phyloP scores from a whole-genome alignment of 2,113 vertebrate genomes.

The Tylochromis polylepis region DNA sequence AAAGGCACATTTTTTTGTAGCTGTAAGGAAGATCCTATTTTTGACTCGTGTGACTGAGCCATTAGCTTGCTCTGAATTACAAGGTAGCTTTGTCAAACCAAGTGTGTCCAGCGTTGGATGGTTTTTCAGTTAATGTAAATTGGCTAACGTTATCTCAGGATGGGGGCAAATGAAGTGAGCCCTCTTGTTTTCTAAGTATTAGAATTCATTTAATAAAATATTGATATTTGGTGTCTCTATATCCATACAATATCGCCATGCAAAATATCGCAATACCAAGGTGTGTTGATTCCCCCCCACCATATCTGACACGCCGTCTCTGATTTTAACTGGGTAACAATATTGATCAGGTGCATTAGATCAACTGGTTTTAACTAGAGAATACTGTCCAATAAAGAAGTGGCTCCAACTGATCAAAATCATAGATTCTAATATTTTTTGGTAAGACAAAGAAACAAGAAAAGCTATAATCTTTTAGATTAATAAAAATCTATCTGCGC shows the following conservation, averaged over 20 bases:
- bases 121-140: not conserved
- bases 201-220: not conserved
- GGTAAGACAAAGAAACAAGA: not conserved
- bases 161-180: not conserved
- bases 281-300: not conserved
- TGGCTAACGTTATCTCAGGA: not conserved
- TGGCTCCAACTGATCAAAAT: not conserved
- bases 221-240: not conserved
- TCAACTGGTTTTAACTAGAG: not conserved
- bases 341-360: not conserved
- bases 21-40: not conserved
- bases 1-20: rapidly evolving
- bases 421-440: not conserved
- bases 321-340: not conserved
- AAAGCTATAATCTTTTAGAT: not conserved
- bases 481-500: not conserved
- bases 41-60: not conserved
- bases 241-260: not conserved
- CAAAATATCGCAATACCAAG: not conserved
- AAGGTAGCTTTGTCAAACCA: not conserved
- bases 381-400: not conserved
- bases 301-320: not conserved
- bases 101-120: not conserved
- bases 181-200: not conserved
- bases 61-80: no score